phyloP scores from a whole-genome alignment of 2,113 vertebrate species.

The Sapayoa aenigma region DNA sequence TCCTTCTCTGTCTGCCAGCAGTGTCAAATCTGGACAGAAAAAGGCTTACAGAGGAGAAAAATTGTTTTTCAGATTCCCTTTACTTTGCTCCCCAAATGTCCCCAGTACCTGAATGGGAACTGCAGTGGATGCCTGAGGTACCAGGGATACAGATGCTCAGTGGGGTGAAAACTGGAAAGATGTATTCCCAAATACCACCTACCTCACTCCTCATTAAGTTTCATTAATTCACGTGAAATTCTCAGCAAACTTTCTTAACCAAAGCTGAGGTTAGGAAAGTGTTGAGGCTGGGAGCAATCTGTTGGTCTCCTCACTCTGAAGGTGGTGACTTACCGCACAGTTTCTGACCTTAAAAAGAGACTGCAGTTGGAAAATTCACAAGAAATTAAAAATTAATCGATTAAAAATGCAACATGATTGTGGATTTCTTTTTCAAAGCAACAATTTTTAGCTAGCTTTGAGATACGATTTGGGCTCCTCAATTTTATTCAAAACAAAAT shows the following conservation, averaged over 20 bases:
- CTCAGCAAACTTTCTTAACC: not conserved
- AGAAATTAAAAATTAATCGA: not conserved
- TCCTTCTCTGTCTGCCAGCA: rapidly evolving
- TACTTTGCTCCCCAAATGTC: not conserved
- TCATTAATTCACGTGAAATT: not conserved
- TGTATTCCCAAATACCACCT: rapidly evolving
- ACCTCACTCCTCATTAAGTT: not conserved
- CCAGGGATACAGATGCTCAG: not conserved
- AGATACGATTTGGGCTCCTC: not conserved
- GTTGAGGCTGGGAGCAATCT: rapidly evolving
- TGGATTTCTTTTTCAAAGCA: not conserved
- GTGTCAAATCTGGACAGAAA: not conserved
- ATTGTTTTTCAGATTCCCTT: not conserved
- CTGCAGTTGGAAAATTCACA: not conserved
- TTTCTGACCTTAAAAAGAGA: not conserved
- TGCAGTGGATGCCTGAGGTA: not conserved
- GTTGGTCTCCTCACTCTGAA: not conserved
- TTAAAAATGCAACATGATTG: not conserved
- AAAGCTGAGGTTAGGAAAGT: not conserved
- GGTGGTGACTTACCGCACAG: rapidly evolving
- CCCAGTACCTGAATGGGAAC: not conserved
- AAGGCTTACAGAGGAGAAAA: not conserved
- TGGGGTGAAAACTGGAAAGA: not conserved
- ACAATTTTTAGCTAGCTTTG: not conserved
- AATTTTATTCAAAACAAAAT: not conserved